A percentile compares a stretch with the other conserved stretches of the same genome.
phyloP scores from a whole-genome alignment of 2,113 vertebrate genomes.

The Ophthalmolycus amberensis region DNA sequence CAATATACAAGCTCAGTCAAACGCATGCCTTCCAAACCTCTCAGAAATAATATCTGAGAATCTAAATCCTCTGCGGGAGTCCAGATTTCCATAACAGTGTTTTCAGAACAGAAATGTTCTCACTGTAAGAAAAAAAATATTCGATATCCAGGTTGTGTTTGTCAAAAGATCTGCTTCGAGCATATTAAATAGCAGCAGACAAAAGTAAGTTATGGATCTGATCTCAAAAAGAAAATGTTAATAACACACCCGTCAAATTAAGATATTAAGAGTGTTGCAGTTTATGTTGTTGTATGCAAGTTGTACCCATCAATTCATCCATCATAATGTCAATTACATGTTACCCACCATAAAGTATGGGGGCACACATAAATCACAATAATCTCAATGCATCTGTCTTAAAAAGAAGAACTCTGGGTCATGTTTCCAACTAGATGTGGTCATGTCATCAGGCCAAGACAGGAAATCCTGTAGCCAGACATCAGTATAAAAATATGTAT shows the following conservation, averaged over 20 bases:
- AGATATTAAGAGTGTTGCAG: too few relatives aligned
- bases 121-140: background rate
- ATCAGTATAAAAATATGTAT: background rate
- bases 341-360: background rate
- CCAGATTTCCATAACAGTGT: conserved; percentile 2
- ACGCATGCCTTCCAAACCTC: background rate
- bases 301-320: background rate
- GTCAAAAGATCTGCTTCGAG: background rate
- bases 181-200: background rate
- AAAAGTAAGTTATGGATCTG: background rate
- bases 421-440: background rate
- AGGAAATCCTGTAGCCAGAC: conserved; percentile 21
- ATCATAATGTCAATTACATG: background rate
- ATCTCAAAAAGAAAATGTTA: background rate
- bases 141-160: background rate
- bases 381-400: background rate
- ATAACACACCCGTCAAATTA: background rate
- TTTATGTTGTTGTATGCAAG: background rate
- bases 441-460: conserved; percentile 10
- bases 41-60: conserved; percentile 35
- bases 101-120: background rate
- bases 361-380: background rate
- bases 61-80: background rate
- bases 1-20: conserved; percentile 1
- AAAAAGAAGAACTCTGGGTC: background rate